Base-by-base conservation (phyloP, 2,888 invertebrate genomes). In the Hymenopus coronatus region DNA sequence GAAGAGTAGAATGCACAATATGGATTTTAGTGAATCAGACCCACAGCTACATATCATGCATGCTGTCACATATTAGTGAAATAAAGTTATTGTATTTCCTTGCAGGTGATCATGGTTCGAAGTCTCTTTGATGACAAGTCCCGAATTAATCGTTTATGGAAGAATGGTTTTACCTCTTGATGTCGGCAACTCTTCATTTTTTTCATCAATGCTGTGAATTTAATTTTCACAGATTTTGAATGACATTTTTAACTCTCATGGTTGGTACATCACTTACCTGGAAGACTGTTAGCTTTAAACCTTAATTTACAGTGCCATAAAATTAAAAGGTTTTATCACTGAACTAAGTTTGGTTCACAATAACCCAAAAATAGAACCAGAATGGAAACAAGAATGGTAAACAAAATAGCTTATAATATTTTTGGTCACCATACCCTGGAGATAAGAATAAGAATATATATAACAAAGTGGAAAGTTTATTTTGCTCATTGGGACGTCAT, bases 21-120 rank as follows among this genome's bases (percentile, higher is more conserved):
- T 12, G 12, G 6, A 40, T 12, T 40, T 40, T 40, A 40, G 40
- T 40, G 40, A 8, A 8, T 8, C 4, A 40, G 40, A 40, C 12
- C 12, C 40, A 40, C 12, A 12, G 9, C 40, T 40, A 12, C 1
- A 46, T 27, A 33, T 12, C 20, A 28, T 28, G 2, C 27, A 84
- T 8, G 14, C 28, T 83, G n/a, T 27, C 2, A 28, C 84, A 8
- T 15, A 83, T 83, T 28, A 84, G 28, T 28, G 28, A 25, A 27
- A 3, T 20, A 30, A 84, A 83, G 20, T 84, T 15, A 40, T 40
- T 85, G 85, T 12, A 30, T n/a, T 30, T 28, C 83, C 88, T 91
- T 91, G 12, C 96, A 97, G 94, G 97, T 98, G 3, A 93, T 97
- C 84, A 96, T 98, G 94, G 95, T 98, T 27, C 96, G 96, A 90